Base-by-base conservation (phyloP, 2,113 vertebrate species). In the Passer montanus region DNA sequence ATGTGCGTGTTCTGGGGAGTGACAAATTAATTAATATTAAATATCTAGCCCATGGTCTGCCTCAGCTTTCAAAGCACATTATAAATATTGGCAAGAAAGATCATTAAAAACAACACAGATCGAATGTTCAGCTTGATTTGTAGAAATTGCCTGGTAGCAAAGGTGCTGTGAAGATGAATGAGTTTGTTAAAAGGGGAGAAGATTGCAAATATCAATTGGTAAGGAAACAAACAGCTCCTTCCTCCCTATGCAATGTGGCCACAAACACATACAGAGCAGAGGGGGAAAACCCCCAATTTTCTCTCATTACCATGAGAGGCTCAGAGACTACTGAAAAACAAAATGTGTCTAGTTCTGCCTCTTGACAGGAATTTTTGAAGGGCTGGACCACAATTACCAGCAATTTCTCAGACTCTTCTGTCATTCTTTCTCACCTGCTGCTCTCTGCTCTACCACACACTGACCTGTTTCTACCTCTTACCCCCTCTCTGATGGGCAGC, bases 31-130 rank as follows among this genome's bases (percentile, higher is more conserved):
- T 96, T 95, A 93, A 93, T 89, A 63, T 35, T 73, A 90, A 96
- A 88, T 86, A 92, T 70, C 79, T 72, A 87, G 72, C 50, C 31
- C n/a, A 14, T 69, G 69, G 11, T 67, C 80, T 76, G 52, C 58
- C 80, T 96, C 91, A 93, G 72, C 85, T 91, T 90, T 93, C 94
- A 77, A 93, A 82, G 31, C 31, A 46, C 62, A 90, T 94, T 90
- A 95, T 88, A 84, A 86, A 93, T 93, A 96, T 92, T 75, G 77
- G 77, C 92, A 95, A 70, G 84, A 75, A 89, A 41, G 80, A 95
- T 95, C 80, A 89, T 97, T 96, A 93, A 90, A 92, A 95, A 64
- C 84, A 97, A 91, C 92, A 92, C 66, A 87, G 91, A 96, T 84
- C 17, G 39, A 94, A 93, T 18, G 39, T 44, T 94, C 87, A 63